Conservation (phyloP, 2,113 vertebrate species). For the Eidolon helvum region DNA sequence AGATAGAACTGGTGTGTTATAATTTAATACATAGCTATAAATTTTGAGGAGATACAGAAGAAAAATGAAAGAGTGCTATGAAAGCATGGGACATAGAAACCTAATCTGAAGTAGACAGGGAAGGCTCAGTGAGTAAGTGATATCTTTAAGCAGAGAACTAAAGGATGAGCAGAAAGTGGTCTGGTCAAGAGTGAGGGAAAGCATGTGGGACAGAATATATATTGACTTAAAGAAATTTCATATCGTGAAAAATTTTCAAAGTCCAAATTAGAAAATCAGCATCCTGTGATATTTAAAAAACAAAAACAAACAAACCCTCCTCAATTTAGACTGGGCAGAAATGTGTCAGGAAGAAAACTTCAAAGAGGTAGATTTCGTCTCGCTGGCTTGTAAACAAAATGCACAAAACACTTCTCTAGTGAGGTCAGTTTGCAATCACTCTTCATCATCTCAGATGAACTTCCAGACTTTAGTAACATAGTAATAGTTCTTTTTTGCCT, state of each 20-base stretch:
- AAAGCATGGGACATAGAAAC: neutral
- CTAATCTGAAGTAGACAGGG: neutral
- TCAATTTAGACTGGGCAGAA: slow-evolving; percentile 10
- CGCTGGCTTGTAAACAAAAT: slow-evolving; percentile 7
- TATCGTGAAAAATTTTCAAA: neutral
- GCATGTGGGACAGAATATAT: neutral
- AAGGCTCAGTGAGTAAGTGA: neutral
- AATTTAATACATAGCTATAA: neutral
- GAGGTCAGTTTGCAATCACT: neutral
- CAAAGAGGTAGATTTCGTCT: slow-evolving; percentile 24
- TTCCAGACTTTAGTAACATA: neutral
- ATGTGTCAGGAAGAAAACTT: slow-evolving; percentile 11
- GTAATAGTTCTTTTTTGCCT: neutral
- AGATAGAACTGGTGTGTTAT: neutral
- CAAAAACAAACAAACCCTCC: neutral
- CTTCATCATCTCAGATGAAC: neutral
- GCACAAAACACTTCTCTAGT: neutral
- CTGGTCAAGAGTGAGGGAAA: neutral
- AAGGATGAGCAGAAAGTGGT: neutral
- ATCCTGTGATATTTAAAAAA: neutral
- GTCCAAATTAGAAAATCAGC: neutral
- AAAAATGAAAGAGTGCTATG: neutral
- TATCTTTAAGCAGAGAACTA: neutral
- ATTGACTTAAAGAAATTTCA: slow-evolving; percentile 15
- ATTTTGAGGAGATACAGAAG: neutral